Evolutionary conservation across 64 coral and sea anemone genomes (phyloP).

Genomic region (Platygyra sinensis): DNA sequence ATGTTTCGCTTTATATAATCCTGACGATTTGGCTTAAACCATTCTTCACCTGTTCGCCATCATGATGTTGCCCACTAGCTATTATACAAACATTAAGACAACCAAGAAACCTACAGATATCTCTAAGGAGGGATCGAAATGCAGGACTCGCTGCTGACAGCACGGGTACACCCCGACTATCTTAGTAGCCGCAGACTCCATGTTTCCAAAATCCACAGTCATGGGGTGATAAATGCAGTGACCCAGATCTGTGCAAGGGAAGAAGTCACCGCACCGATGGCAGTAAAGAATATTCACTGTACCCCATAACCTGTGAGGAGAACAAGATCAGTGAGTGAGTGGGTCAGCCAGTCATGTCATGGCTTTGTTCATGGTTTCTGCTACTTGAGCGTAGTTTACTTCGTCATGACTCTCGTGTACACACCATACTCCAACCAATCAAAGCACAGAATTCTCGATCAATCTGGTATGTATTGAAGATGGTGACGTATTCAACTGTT

Average conservation of each 20-base stretch:
- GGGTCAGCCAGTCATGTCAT: neutral
- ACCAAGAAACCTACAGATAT: constrained; percentile 56
- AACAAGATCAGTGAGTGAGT: neutral
- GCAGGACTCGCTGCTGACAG: constrained; percentile 87
- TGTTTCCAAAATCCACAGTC: constrained; percentile 42
- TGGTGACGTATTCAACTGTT: too few relatives aligned
- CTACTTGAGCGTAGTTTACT: too few relatives aligned
- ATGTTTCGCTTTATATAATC: too few relatives aligned
- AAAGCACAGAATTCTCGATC: too few relatives aligned
- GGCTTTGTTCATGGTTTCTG: too few relatives aligned
- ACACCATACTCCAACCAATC: too few relatives aligned
- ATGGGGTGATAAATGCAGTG: constrained; percentile 89
- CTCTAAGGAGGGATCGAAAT: constrained; percentile 76
- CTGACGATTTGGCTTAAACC: too few relatives aligned
- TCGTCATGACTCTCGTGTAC: too few relatives aligned
- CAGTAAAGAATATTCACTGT: constrained; percentile 80
- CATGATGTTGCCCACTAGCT: too few relatives aligned
- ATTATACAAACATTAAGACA: neutral
- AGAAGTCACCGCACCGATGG: constrained; percentile 76
- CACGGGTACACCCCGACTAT: constrained; percentile 88
- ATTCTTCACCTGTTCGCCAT: too few relatives aligned
- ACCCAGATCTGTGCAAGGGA: constrained; percentile 79
- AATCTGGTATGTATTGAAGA: too few relatives aligned
- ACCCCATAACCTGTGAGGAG: constrained; percentile 77
- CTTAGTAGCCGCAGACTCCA: constrained; percentile 14